Percentiles rank a stretch among this genome's conserved stretches.
Evolutionary conservation across 2,797 vertebrate species (phyloP).

Genomic region (Uromys caudimaculatus): DNA sequence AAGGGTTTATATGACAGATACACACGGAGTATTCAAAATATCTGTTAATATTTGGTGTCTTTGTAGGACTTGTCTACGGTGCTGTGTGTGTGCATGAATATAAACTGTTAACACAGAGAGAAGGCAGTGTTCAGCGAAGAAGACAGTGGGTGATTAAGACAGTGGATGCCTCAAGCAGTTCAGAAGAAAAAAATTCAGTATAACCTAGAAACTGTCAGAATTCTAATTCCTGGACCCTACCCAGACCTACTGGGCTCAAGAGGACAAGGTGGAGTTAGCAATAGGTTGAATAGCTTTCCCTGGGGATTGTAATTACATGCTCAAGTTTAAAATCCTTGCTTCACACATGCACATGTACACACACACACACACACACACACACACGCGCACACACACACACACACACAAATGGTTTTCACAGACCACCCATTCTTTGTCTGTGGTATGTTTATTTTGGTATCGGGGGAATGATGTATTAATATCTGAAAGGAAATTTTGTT

Average conservation of each 20-base stretch:
- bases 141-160: neutral
- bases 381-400: neutral
- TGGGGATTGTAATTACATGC: neutral
- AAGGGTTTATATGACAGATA: neutral
- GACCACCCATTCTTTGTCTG: neutral
- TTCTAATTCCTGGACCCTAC: neutral
- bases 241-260: neutral
- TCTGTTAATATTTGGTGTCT: neutral
- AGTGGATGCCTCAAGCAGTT: neutral
- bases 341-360: neutral
- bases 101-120: conserved; percentile 16
- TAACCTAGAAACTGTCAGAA: neutral
- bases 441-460: neutral
- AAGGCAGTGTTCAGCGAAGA: neutral
- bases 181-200: neutral
- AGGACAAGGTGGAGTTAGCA: neutral
- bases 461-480: neutral
- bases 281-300: neutral
- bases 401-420: neutral
- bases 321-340: neutral
- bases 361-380: neutral
- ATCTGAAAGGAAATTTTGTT: neutral
- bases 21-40: neutral
- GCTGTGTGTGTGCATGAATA: neutral
- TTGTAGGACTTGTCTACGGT: neutral